These are phyloP conservation scores for Otolemur garnettii DNA, from an alignment of 2,113 vertebrate genomes.

Conservation along the genomic window DNA sequence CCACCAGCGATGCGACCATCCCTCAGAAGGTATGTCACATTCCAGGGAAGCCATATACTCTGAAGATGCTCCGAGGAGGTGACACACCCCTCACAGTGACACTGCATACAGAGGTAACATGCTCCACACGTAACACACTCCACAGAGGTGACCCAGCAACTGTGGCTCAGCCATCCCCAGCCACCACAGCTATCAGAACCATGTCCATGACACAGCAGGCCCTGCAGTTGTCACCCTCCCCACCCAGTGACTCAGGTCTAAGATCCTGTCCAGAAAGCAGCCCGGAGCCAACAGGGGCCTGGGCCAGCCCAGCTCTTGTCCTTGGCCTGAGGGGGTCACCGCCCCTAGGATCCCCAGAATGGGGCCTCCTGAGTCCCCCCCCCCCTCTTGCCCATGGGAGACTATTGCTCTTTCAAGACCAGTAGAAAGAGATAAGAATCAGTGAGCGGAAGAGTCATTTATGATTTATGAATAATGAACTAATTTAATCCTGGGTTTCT, in stretches of 20 bases:
- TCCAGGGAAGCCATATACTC: not conserved
- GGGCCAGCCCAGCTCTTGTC: not conserved
- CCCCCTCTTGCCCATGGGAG: not conserved
- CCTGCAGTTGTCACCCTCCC: not conserved
- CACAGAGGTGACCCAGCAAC: not conserved
- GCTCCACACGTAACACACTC: not conserved
- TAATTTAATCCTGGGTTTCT: constrained; percentile 71
- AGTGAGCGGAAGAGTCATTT: constrained; percentile 45
- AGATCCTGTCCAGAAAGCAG: not conserved
- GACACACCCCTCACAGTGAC: not conserved
- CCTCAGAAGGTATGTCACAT: not conserved
- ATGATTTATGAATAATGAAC: constrained; percentile 79
- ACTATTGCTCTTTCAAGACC: not conserved
- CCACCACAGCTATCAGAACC: not conserved
- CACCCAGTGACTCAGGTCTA: not conserved
- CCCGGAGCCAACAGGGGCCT: no score
- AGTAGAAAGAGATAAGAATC: not conserved
- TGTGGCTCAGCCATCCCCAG: not conserved
- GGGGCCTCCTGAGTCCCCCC: not conserved
- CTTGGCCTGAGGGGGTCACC: not conserved
- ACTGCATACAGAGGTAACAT: not conserved
- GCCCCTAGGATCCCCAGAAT: not conserved
- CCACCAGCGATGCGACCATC: not conserved
- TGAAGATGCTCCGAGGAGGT: not conserved
- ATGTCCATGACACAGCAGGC: accelerated